Evolutionary conservation across 1,140 invertebrate species (phyloP), one percentile per base, ranked within the genome.

Genomic region (Andrena cerasifolii): DNA sequence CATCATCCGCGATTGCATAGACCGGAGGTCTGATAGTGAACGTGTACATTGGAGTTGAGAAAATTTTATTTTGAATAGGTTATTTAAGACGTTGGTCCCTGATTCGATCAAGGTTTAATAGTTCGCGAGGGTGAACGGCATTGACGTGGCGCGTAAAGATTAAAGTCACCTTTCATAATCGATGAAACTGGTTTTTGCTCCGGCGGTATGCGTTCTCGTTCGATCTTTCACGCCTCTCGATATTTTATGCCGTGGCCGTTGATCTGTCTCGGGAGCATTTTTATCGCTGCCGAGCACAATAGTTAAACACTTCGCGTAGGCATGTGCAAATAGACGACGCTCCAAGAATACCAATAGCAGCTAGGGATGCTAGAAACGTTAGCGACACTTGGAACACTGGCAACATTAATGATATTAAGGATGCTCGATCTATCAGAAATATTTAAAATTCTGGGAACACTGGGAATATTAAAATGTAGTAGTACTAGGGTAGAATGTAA

Each of bases 91-190:
- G n/a, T 24, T 33, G 14, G 12, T 36, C n/a, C 16, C 28, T 12
- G 31, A 67, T 40, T 40, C 3, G 10, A 36, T 33, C n/a, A 8
- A 51, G 10, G 18, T 33, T 53, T 8, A 26, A 53, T 53, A 51
- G 28, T 43, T 8, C 1, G 28, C 31, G 31, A 67, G 45, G 47
- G 47, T 67, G 65, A 67, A 67, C 21, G 47, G 14, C 31, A 36
- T 36, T 67, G 65, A 53, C 31, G 31, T 53, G 12, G n/a, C n/a
- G 14, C 10, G 12, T 36, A 33, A 67, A 33, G 47, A 65, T 65
- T 47, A 65, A 65, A 67, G n/a, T 28, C 65, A 53, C 65, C 12
- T 67, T 67, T 67, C 65, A 36, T 67, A 67, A 53, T 33, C 65
- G 65, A 67, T 53, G 36, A 67, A 67, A 67, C 45, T 53, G 31